Conservation (phyloP, 1,140 invertebrate species). For the Teleogryllus occipitalis region DNA sequence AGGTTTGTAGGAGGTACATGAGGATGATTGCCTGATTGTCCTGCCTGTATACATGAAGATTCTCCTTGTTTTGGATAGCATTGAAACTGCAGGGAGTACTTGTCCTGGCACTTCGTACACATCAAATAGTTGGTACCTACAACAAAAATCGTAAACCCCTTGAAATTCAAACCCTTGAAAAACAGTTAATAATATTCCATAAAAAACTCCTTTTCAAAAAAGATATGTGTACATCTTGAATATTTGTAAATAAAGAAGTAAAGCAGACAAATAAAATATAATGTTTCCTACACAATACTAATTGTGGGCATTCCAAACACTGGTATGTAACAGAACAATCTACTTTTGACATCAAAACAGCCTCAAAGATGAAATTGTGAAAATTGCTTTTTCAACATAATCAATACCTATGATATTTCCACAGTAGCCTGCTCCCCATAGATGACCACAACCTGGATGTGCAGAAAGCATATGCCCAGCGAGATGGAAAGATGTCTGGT, state of each 20-base stretch:
- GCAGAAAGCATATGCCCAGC: conserved; percentile 33
- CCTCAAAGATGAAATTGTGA: no score
- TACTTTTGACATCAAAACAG: no score
- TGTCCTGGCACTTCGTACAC: conserved; percentile 43
- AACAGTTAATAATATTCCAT: no score
- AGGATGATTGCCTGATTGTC: not conserved
- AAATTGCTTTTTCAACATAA: not conserved
- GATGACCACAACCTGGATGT: conserved; percentile 41
- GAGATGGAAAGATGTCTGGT: conserved; percentile 31
- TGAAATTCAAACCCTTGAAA: no score
- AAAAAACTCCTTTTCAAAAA: no score
- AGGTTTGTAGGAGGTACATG: conserved; percentile 15
- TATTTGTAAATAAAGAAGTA: no score
- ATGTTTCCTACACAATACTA: no score
- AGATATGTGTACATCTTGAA: no score
- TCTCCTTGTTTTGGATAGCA: conserved; percentile 12
- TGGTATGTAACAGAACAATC: no score
- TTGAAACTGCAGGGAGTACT: conserved; percentile 31
- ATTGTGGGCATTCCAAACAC: no score
- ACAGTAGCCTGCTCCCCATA: conserved; percentile 37
- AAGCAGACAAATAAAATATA: no score
- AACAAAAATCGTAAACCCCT: conserved; percentile 22
- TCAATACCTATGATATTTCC: conserved; percentile 35
- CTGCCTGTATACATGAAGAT: not conserved
- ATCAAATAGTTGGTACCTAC: conserved; percentile 39